These are phyloP conservation scores for Bursaphelenchus okinawaensis DNA, from an alignment of 2,888 invertebrate species.

Conservation along the genomic window DNA sequence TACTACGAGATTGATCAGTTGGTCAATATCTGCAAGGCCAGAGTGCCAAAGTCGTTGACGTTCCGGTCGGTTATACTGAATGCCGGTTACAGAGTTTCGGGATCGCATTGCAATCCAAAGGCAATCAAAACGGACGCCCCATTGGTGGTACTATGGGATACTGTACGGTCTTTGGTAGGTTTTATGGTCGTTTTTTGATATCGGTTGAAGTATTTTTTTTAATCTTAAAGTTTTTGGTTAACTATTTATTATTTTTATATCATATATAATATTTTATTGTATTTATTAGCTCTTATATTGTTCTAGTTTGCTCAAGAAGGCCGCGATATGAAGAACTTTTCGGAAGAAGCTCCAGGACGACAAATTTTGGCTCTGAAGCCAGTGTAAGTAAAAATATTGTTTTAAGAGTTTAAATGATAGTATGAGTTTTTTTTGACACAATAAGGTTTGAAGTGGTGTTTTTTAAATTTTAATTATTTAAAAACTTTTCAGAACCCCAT, in stretches of 20 bases:
- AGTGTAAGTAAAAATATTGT: not conserved
- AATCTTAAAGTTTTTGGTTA: too few relatives aligned
- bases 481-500: slow-evolving; percentile 30
- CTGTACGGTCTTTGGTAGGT: slow-evolving; percentile 66
- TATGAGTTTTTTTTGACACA: not conserved
- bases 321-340: not conserved
- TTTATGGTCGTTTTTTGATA: not conserved
- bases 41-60: slow-evolving; percentile 28
- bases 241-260: too few relatives aligned
- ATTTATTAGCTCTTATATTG: not conserved
- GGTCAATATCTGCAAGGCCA: slow-evolving; percentile 64
- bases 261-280: not conserved
- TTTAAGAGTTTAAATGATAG: too few relatives aligned
- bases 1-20: slow-evolving; percentile 79
- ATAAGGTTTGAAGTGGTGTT: slow-evolving; percentile 3
- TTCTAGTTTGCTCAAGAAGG: slow-evolving; percentile 2
- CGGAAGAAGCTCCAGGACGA: slow-evolving; percentile 13
- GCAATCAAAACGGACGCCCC: slow-evolving; percentile 92
- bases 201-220: too few relatives aligned
- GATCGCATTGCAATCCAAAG: slow-evolving; percentile 79
- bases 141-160: slow-evolving; percentile 78
- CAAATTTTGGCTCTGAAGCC: slow-evolving; percentile 9
- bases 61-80: slow-evolving; percentile 80
- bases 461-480: not conserved
- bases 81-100: slow-evolving; percentile 82